Evolutionary conservation across 92 coral and sea anemone genomes (phyloP).

Genomic region (Isaurus tuberculatus): DNA sequence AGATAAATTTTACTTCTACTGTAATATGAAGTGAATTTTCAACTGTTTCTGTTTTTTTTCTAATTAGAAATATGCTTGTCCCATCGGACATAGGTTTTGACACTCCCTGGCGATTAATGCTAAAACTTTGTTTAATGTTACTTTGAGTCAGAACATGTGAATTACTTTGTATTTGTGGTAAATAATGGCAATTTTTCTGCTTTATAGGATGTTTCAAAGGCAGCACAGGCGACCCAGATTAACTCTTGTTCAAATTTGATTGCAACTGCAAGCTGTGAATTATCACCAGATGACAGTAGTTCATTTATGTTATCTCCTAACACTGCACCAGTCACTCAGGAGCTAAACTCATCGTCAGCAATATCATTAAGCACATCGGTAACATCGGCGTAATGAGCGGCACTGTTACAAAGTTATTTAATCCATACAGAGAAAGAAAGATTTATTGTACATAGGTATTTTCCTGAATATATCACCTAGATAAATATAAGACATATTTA

Average conservation of each 20-base stretch:
- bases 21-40: too few species aligned
- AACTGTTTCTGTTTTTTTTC: too few species aligned
- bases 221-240: conserved; percentile 27
- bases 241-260: conserved; percentile 12
- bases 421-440: conserved; percentile 16
- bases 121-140: too few species aligned
- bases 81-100: too few species aligned
- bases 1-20: too few species aligned
- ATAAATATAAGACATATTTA: conserved; percentile 45
- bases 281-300: not conserved
- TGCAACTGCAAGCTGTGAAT: not conserved
- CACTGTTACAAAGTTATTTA: conserved; percentile 45
- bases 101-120: too few species aligned
- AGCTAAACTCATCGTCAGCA: conserved; percentile 27
- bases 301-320: not conserved
- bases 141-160: too few species aligned
- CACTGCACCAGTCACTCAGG: conserved; percentile 18
- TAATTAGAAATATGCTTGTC: too few species aligned
- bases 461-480: conserved; percentile 41
- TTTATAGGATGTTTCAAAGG: conserved; percentile 24
- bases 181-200: not conserved
- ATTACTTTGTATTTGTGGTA: too few species aligned
- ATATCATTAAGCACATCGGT: conserved; percentile 42
- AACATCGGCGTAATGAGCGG: conserved; percentile 28
- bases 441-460: conserved; percentile 48